phyloP scores from a whole-genome alignment of 35 echinoderm and acorn worm genomes.

The Anneissia japonica region DNA sequence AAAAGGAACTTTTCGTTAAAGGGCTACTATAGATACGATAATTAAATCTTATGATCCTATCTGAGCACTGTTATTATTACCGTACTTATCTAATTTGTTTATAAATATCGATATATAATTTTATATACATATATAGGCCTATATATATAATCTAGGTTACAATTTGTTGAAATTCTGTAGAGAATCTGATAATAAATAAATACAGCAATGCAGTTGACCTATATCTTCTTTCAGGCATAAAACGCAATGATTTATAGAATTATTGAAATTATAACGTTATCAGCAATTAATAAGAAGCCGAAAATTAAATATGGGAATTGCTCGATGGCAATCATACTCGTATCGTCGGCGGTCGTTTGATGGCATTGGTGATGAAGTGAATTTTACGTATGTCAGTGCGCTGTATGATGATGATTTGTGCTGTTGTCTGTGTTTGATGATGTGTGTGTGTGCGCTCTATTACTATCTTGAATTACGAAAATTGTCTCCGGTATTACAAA shows the following conservation, averaged over 20 bases:
- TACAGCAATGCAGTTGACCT: neutral
- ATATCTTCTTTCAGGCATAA: neutral
- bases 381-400: neutral
- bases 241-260: neutral
- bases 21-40: too few species aligned
- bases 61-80: too few species aligned
- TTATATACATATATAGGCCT: too few species aligned
- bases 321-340: neutral
- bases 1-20: too few species aligned
- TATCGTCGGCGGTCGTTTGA: neutral
- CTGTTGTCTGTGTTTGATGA: neutral
- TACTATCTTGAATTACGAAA: too few species aligned
- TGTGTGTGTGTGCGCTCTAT: neutral
- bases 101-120: too few species aligned
- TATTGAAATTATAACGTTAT: neutral
- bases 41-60: too few species aligned
- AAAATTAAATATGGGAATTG: constrained; percentile 2
- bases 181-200: too few species aligned
- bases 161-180: too few species aligned
- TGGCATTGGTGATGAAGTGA: neutral
- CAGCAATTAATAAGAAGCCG: neutral
- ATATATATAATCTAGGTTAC: too few species aligned
- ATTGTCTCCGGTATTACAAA: too few species aligned
- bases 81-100: too few species aligned
- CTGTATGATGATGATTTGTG: neutral